Evolutionary conservation across 2,113 vertebrate species (phyloP), one percentile per base, ranked within the genome.

Genomic region (Carlito syrichta): DNA sequence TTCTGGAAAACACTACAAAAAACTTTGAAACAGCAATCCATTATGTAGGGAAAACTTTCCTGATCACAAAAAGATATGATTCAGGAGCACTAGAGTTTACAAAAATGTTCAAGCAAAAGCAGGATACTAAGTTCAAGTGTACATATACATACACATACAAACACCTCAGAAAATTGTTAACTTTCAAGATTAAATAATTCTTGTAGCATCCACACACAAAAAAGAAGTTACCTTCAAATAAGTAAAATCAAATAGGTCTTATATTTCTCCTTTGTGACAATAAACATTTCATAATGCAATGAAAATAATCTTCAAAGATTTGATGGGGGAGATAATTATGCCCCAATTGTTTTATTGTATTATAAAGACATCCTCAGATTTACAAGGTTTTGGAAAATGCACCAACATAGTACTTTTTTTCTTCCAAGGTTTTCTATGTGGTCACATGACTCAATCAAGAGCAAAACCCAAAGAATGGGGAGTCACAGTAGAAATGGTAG

Each of bases 291-390:
- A 43, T 93, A 96, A 82, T 76, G 22, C 56, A 84, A 93, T 30
- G 89, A 96, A 96, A 96, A 76, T 86, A 60, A 82, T 85, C 54
- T 96, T 96, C 79, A 93, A 91, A 96, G 43, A 93, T 83, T 93
- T 96, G 82, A 96, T 6, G 74, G 71, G 73, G 38, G 35, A 84
- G n/a, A 74, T 8, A 93, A 95, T 93, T 96, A 91, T 86, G 63
- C 93, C 23, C 66, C 74, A 97, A 60, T 66, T 62, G 93, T 91
- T 92, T 94, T 94, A 95, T 52, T 95, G 73, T 93, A 50, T 82
- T 94, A 89, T 86, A 93, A 93, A 84, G 85, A 78, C 16, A 96
- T 79, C 38, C 54, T 96, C 66, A 77, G 78, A 89, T 84, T 78
- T 95, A 95, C 9, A 96, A 91, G 45, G 69, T 92, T 97, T 96